Evolutionary conservation across 2,888 invertebrate species (phyloP).

Genomic region (Imbricaverruca yamaguchii): DNA sequence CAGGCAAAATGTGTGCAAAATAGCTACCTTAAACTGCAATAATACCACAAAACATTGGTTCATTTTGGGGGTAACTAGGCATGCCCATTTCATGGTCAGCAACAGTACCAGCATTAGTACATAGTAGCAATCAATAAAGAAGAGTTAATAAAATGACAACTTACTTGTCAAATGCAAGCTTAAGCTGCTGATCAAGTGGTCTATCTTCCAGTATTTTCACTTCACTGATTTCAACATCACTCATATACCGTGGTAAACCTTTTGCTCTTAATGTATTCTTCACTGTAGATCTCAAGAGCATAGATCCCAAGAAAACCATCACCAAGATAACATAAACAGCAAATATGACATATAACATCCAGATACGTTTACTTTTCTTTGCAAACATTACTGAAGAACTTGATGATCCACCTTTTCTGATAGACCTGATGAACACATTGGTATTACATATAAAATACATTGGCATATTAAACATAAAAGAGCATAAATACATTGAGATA

Average conservation of each 20-base stretch:
- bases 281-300: not conserved
- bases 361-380: not conserved
- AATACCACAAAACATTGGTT: too few relatives aligned
- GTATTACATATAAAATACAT: too few relatives aligned
- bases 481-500: too few relatives aligned
- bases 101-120: too few relatives aligned
- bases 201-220: not conserved
- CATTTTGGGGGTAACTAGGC: too few relatives aligned
- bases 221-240: not conserved
- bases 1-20: too few relatives aligned
- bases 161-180: not conserved
- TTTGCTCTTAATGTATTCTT: not conserved
- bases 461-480: too few relatives aligned
- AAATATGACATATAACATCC: not conserved
- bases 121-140: too few relatives aligned
- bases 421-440: too few relatives aligned
- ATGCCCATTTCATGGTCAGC: too few relatives aligned
- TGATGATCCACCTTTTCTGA: not conserved
- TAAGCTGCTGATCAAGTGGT: not conserved
- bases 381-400: not conserved
- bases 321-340: not conserved
- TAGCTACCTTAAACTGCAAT: too few relatives aligned
- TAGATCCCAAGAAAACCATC: not conserved
- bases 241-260: not conserved
- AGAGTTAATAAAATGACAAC: not conserved